Conservation (phyloP, 2,113 vertebrate genomes). For the Anhinga rufa region DNA sequence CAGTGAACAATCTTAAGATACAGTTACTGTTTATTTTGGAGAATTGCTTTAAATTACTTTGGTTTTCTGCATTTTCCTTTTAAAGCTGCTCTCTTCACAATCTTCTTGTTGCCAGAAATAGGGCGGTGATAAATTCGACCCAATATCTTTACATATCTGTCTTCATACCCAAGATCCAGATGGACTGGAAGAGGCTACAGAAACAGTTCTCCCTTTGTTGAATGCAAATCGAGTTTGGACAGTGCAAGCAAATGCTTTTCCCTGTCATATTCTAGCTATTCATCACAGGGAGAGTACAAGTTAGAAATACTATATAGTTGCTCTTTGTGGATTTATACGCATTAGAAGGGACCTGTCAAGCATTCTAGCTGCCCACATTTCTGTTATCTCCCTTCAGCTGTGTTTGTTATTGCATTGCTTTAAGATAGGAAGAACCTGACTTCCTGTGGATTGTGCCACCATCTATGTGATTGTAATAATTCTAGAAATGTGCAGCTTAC, state of each 20-base stretch:
- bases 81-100: neutral
- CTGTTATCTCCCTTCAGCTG: constrained; percentile 1
- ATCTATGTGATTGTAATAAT: neutral
- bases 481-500: neutral
- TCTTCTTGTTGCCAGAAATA: neutral
- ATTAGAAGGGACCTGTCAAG: neutral
- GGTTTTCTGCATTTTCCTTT: neutral
- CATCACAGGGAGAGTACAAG: neutral
- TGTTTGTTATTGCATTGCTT: neutral
- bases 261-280: neutral
- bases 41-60: neutral
- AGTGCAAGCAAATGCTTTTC: neutral
- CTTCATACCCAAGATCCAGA: neutral
- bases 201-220: neutral
- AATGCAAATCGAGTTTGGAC: neutral
- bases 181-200: neutral
- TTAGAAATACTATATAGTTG: neutral
- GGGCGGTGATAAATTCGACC: neutral
- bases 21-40: neutral
- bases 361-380: neutral
- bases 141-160: neutral
- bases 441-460: neutral
- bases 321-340: neutral
- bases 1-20: neutral
- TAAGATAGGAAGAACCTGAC: neutral